Percentiles rank a stretch among this genome's conserved stretches.
Conservation (phyloP, 2,888 invertebrate genomes). For the Linyphia triangularis region DNA sequence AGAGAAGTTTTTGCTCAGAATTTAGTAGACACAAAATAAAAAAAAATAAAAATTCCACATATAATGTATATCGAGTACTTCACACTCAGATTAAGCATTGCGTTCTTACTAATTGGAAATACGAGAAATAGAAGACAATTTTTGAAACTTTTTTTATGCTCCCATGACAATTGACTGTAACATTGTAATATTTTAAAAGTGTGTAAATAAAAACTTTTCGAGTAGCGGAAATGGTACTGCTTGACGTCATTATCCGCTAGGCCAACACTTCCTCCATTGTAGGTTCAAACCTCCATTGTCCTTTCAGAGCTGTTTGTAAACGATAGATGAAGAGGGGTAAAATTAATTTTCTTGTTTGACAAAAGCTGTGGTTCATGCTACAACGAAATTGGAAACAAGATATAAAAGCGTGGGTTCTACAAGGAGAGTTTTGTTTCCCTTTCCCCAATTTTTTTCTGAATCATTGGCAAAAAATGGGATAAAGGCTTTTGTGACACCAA, state of each 20-base stretch:
- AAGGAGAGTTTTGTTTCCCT: slow-evolving; percentile 54
- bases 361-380: slow-evolving; percentile 38
- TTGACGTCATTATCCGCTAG: slow-evolving; percentile 22
- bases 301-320: slow-evolving; percentile 19
- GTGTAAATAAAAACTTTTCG: background rate
- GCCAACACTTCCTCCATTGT: slow-evolving; percentile 55
- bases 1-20: no score
- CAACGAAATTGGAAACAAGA: slow-evolving; percentile 57
- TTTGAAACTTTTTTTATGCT: background rate
- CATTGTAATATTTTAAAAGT: background rate
- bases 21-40: no score
- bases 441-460: slow-evolving; percentile 6
- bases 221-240: slow-evolving; percentile 21
- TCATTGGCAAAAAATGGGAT: slow-evolving; percentile 18
- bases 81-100: no score
- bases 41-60: no score
- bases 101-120: no score
- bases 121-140: no score
- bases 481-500: slow-evolving; percentile 48
- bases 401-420: slow-evolving; percentile 64
- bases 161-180: background rate
- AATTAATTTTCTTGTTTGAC: slow-evolving; percentile 43
- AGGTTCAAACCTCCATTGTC: slow-evolving; percentile 55
- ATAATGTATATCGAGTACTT: no score
- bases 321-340: slow-evolving; percentile 2